These are phyloP conservation scores for Dascyllus trimaculatus DNA, from an alignment of 2,113 vertebrate genomes.

Conservation along the genomic window DNA sequence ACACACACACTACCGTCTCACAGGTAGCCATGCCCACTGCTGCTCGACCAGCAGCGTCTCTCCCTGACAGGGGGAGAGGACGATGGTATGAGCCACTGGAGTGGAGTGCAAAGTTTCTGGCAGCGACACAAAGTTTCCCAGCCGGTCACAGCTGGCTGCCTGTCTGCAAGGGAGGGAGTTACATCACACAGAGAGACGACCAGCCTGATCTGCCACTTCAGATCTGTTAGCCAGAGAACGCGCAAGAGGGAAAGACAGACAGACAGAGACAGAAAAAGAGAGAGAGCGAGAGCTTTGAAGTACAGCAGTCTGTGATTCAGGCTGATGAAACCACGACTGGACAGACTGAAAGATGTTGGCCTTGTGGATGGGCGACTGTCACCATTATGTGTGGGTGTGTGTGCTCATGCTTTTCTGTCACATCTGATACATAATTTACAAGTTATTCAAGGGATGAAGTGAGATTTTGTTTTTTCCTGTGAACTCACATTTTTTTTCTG, in stretches of 20 bases:
- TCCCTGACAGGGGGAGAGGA: constrained; percentile 14
- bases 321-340: constrained; percentile 67
- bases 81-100: constrained; percentile 53
- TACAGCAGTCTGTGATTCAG: constrained; percentile 44
- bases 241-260: constrained; percentile 45
- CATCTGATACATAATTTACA: constrained; percentile 44
- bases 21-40: constrained; percentile 6
- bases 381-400: constrained; percentile 4
- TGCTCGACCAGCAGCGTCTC: constrained; percentile 24
- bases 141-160: constrained; percentile 72
- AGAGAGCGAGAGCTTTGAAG: constrained; percentile 59
- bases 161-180: constrained; percentile 65
- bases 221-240: constrained; percentile 66
- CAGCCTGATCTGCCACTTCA: constrained; percentile 74
- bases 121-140: constrained; percentile 67
- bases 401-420: not conserved
- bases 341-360: constrained; percentile 60
- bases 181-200: constrained; percentile 71
- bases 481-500: constrained; percentile 7
- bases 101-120: constrained; percentile 71
- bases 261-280: constrained; percentile 31
- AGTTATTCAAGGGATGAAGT: constrained; percentile 23
- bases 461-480: not conserved
- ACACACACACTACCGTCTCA: not conserved
- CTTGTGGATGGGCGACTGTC: constrained; percentile 27